Conservation (phyloP, 2,888 invertebrate species). For the Petrophora chlorosata region DNA sequence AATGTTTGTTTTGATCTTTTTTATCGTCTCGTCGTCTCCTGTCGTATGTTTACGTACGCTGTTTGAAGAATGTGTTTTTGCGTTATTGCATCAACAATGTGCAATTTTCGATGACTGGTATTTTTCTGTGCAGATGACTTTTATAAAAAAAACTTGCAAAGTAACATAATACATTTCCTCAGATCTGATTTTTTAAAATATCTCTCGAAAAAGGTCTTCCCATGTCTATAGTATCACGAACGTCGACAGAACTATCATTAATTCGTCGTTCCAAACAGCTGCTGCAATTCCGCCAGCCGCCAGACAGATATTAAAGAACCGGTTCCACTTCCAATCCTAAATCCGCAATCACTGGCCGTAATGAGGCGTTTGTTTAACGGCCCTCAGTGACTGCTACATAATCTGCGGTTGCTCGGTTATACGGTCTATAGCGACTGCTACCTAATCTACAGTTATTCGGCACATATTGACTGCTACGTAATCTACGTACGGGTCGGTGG, state of each 20-base stretch:
- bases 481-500: no score
- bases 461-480: no score
- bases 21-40: conserved; percentile 51
- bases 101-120: no score
- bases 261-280: conserved; percentile 3
- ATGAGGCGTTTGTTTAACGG: conserved; percentile 53
- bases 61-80: conserved; percentile 16
- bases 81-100: background rate
- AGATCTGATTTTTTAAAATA: background rate
- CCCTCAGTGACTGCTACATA: background rate
- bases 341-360: conserved; percentile 46
- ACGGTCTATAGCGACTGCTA: no score
- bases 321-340: conserved; percentile 34
- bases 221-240: background rate
- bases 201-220: background rate
- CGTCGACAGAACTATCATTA: background rate
- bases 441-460: background rate
- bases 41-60: conserved; percentile 27
- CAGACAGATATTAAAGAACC: conserved; percentile 2
- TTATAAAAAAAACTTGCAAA: no score
- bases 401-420: conserved; percentile 4
- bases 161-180: no score
- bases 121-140: no score
- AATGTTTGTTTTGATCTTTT: conserved; percentile 64
- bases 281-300: background rate